A percentile compares a stretch with the other conserved stretches of the same genome.
These are phyloP conservation scores for Calyptommatus sinebrachiatus DNA, from an alignment of 2,113 vertebrate genomes.

Conservation along the genomic window DNA sequence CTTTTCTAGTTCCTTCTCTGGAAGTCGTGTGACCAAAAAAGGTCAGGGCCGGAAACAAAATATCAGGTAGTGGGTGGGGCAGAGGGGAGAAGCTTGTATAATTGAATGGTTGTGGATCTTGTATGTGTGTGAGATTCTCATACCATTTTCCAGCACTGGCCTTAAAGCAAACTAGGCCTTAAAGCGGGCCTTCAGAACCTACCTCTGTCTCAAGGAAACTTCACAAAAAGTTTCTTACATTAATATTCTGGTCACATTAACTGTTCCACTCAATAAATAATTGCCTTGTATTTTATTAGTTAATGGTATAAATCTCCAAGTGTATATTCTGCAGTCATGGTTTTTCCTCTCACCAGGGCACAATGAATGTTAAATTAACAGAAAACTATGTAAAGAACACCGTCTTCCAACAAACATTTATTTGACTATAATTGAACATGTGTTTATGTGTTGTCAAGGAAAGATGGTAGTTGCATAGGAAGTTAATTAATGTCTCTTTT, in stretches of 20 bases:
- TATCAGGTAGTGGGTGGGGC: too few species aligned
- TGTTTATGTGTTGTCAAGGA: constrained; percentile 32
- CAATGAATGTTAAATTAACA: not conserved
- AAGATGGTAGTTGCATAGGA: not conserved
- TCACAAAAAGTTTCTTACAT: too few species aligned
- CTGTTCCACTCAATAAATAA: not conserved
- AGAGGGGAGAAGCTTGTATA: too few species aligned
- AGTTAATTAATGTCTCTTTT: constrained; percentile 19
- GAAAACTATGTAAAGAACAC: not conserved
- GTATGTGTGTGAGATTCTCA: too few species aligned
- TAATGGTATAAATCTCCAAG: not conserved
- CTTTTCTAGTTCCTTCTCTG: too few species aligned
- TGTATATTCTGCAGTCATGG: not conserved
- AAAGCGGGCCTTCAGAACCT: too few species aligned
- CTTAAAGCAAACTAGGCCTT: too few species aligned
- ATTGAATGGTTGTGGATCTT: too few species aligned
- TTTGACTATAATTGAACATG: not conserved
- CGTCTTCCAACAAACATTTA: not conserved
- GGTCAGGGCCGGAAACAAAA: too few species aligned
- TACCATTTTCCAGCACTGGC: too few species aligned
- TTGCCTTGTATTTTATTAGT: not conserved
- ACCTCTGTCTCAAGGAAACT: too few species aligned
- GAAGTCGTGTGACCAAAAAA: too few species aligned
- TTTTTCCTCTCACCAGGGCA: not conserved
- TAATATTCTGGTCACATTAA: not conserved